Percentiles rank a stretch among this genome's conserved stretches.
phyloP scores from a whole-genome alignment of 2,797 vertebrate species.

The Cheracebus regulus region DNA sequence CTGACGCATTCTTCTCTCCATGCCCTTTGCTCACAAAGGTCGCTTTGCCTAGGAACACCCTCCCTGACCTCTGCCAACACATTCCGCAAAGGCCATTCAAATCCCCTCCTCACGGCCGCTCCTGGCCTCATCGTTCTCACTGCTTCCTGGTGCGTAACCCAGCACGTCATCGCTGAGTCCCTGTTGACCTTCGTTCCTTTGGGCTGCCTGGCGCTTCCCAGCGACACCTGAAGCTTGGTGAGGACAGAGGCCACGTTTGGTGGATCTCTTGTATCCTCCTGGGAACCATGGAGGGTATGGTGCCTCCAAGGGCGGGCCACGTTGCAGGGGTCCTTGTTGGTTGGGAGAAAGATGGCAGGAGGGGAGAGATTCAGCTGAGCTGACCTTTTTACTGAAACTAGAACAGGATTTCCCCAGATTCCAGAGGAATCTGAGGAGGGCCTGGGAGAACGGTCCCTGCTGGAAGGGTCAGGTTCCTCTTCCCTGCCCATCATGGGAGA shows the following conservation, averaged over 20 bases:
- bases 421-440: too few relatives aligned
- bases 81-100: background rate
- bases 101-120: background rate
- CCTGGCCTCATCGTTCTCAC: rapidly evolving
- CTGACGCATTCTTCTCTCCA: background rate
- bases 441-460: rapidly evolving
- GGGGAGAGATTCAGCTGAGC: background rate
- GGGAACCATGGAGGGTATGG: background rate
- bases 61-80: background rate
- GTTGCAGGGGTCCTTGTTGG: background rate
- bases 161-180: background rate
- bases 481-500: background rate
- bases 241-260: background rate
- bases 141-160: background rate
- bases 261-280: background rate
- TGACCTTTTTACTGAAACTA: background rate
- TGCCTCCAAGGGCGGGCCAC: background rate
- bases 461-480: rapidly evolving
- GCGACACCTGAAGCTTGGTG: background rate
- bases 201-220: background rate
- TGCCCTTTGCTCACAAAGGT: background rate
- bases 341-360: background rate
- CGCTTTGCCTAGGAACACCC: background rate
- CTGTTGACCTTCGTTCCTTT: background rate
- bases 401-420: too few relatives aligned